Evolutionary conservation across 2,888 invertebrate genomes (phyloP), one percentile per base, ranked within the genome.

Genomic region (Crematogaster levior): DNA sequence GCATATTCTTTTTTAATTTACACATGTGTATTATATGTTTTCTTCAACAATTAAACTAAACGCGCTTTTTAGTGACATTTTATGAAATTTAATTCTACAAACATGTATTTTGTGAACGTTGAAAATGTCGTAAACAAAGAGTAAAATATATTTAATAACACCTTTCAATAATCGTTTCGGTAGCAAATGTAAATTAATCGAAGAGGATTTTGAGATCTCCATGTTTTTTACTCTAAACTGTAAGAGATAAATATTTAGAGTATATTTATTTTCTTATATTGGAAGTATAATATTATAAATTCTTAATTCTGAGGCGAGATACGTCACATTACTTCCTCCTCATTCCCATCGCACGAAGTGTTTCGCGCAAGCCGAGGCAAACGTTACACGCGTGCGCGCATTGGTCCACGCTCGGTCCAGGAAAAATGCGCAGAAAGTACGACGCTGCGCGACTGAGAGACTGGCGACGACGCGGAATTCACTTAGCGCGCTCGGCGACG

Each of bases 371-470:
- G n/a, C 15, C 46, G 27, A 27, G 65, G 30, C 7, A 30, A 53
- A 4, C 43, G 15, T 56, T 68, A 46, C 46, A 81, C 85, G 87
- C 87, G 84, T 88, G 88, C 88, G 87, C 74, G 48, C 37, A 37
- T 56, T 34, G 34, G 21, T 65, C 15, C 7, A 37, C 12, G 48
- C 18, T 9, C 51, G 63, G 43, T 56, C 43, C 58, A 18, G 27
- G 9, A 65, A 66, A 66, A 85, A 80, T 65, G 88, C 83, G 85
- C 87, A 77, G 86, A 53, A 68, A 73, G 65, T 48, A 61, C 83
- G 83, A 83, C 61, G 75, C 81, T 66, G 40, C 43, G 43, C 51
- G 72, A 21, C 40, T 60, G n/a, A 72, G 40, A 48, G 74, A 12
- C 56, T 74, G 70, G 34, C 75, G 48, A 75, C 75, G 15, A 73